Evolutionary conservation across 2,113 vertebrate genomes (phyloP).

Genomic region (Ornithorhynchus anatinus): DNA sequence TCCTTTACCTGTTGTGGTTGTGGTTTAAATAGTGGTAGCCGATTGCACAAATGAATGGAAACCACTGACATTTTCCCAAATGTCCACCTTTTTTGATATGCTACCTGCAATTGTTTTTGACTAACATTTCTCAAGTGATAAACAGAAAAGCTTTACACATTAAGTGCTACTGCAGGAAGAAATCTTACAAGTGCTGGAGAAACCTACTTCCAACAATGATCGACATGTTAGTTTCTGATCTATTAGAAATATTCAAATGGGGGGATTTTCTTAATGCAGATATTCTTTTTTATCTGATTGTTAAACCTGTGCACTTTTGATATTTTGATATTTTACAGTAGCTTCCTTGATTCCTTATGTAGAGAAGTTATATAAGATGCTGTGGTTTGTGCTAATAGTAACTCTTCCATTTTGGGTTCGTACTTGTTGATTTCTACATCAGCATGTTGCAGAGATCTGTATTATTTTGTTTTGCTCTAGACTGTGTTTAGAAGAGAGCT

Average conservation of each 20-base stretch:
- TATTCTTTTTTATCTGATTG: constrained; percentile 68
- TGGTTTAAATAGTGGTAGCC: constrained; percentile 56
- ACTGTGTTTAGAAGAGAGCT: constrained; percentile 56
- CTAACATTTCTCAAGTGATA: constrained; percentile 56
- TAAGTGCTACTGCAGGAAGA: constrained; percentile 78
- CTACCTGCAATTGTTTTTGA: constrained; percentile 59
- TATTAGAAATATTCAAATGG: constrained; percentile 45
- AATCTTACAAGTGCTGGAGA: constrained; percentile 79
- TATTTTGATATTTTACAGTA: constrained; percentile 81
- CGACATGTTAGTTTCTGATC: constrained; percentile 47
- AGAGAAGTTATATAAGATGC: constrained; percentile 77
- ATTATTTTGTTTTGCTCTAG: constrained; percentile 52
- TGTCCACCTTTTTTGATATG: constrained; percentile 48
- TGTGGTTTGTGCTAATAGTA: constrained; percentile 73
- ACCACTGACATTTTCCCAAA: constrained; percentile 65
- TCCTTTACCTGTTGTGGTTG: constrained; percentile 63
- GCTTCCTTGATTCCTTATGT: constrained; percentile 73
- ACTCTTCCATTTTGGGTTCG: constrained; percentile 53
- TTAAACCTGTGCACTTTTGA: constrained; percentile 93
- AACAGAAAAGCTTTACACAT: constrained; percentile 68
- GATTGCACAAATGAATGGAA: constrained; percentile 75
- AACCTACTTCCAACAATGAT: constrained; percentile 58
- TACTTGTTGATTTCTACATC: constrained; percentile 54
- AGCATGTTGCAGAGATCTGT: constrained; percentile 61
- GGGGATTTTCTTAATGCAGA: constrained; percentile 60